phyloP scores from a whole-genome alignment of 2,797 vertebrate genomes.

The Rhyacichthys aspro region DNA sequence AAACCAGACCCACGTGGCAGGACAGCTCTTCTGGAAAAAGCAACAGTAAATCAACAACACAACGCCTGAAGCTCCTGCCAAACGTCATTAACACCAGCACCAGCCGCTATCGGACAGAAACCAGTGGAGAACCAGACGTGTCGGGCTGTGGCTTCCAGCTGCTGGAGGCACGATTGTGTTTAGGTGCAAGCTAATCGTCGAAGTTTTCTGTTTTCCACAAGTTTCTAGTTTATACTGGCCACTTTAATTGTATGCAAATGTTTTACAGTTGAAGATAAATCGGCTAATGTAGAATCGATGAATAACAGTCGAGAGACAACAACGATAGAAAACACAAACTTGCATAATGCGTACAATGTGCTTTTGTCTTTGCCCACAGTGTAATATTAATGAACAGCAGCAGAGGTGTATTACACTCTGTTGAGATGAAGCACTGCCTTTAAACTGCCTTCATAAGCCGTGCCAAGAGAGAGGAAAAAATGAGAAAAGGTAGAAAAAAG shows the following conservation, averaged over 20 bases:
- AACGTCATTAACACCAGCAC: neutral
- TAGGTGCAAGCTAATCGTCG: neutral
- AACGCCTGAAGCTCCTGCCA: slow-evolving; percentile 6
- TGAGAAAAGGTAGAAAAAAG: slow-evolving; percentile 17
- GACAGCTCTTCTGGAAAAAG: slow-evolving; percentile 5
- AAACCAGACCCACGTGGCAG: neutral
- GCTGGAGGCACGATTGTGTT: neutral
- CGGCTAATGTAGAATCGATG: neutral
- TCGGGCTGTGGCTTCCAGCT: neutral
- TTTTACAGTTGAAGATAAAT: too few species aligned
- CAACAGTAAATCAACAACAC: slow-evolving; percentile 5
- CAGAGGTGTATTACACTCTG: neutral
- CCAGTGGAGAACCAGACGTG: neutral
- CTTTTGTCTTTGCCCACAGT: neutral
- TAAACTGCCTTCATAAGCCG: neutral
- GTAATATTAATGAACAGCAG: neutral
- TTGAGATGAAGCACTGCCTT: neutral
- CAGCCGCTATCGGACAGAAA: neutral
- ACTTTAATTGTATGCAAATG: too few species aligned
- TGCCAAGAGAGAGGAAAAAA: neutral
- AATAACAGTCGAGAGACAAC: neutral
- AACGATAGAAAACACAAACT: neutral
- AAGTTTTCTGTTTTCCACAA: neutral
- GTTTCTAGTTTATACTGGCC: neutral
- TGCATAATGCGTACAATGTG: neutral